A percentile compares a stretch with the other conserved stretches of the same genome.
These are phyloP conservation scores for Microtus pennsylvanicus DNA, from an alignment of 2,113 vertebrate genomes.

Conservation along the genomic window DNA sequence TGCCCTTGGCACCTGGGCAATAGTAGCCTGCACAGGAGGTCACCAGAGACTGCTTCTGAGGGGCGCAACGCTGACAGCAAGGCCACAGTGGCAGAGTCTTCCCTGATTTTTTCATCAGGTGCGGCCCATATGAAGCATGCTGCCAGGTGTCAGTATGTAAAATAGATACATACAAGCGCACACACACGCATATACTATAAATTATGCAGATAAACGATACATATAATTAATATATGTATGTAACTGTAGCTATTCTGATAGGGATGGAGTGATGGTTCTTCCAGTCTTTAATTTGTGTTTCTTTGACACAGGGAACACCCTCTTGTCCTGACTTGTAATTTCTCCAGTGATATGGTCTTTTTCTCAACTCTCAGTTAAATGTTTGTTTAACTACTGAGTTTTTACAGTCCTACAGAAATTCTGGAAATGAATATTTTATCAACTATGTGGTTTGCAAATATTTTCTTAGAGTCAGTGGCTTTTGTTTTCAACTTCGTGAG, in stretches of 20 bases:
- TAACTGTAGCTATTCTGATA: neutral
- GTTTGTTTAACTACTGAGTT: neutral
- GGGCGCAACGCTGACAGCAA: neutral
- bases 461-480: neutral
- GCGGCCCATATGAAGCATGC: neutral
- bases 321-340: too few species aligned
- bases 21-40: neutral
- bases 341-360: neutral
- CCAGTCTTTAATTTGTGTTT: neutral
- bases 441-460: neutral
- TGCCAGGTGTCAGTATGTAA: neutral
- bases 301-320: neutral
- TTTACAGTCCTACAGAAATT: neutral
- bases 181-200: too few species aligned
- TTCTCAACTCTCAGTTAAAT: neutral
- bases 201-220: neutral
- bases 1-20: too few species aligned
- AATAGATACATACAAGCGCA: neutral
- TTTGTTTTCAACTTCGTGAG: neutral
- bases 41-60: neutral
- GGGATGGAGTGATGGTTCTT: neutral
- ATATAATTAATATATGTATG: neutral
- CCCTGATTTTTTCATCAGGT: neutral
- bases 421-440: constrained; percentile 40
- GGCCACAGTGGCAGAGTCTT: neutral